phyloP scores from a whole-genome alignment of 2,113 vertebrate genomes.

The Mormoops blainvillei region DNA sequence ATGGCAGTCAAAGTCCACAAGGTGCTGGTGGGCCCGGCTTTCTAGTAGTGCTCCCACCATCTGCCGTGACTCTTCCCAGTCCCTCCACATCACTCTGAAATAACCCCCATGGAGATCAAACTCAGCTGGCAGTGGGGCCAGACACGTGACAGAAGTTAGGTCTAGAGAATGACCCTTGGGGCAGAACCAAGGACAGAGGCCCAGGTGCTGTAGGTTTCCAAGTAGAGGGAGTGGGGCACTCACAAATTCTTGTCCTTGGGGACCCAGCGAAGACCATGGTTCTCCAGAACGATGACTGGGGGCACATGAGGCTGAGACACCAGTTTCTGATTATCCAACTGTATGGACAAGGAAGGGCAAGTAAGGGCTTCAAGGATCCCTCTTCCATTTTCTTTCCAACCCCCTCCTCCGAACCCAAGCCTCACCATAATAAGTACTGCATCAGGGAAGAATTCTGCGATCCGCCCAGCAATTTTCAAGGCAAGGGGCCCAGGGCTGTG shows the following conservation, averaged over 20 bases:
- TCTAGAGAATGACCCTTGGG: neutral
- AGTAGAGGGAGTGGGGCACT: slow-evolving; percentile 65
- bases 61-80: slow-evolving; percentile 89
- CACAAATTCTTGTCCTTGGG: slow-evolving; percentile 93
- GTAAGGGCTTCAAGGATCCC: neutral
- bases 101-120: neutral
- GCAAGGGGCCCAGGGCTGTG: slow-evolving; percentile 82
- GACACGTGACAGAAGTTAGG: neutral
- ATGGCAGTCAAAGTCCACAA: slow-evolving; percentile 93
- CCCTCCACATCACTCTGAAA: slow-evolving; percentile 90
- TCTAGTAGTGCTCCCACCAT: slow-evolving; percentile 85
- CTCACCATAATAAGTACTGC: slow-evolving; percentile 90
- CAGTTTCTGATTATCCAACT: slow-evolving; percentile 90
- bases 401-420: neutral
- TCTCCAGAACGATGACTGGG: slow-evolving; percentile 90
- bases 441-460: slow-evolving; percentile 86
- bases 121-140: neutral
- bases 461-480: slow-evolving; percentile 88
- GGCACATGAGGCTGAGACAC: slow-evolving; percentile 84
- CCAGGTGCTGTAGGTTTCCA: neutral
- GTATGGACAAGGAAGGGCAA: neutral
- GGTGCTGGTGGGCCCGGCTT: slow-evolving; percentile 80
- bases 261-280: slow-evolving; percentile 84
- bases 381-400: neutral
- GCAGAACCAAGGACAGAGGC: neutral